Evolutionary conservation across 2,888 invertebrate species (phyloP), one percentile per base, ranked within the genome.

Genomic region (Leptopilina myrica): DNA sequence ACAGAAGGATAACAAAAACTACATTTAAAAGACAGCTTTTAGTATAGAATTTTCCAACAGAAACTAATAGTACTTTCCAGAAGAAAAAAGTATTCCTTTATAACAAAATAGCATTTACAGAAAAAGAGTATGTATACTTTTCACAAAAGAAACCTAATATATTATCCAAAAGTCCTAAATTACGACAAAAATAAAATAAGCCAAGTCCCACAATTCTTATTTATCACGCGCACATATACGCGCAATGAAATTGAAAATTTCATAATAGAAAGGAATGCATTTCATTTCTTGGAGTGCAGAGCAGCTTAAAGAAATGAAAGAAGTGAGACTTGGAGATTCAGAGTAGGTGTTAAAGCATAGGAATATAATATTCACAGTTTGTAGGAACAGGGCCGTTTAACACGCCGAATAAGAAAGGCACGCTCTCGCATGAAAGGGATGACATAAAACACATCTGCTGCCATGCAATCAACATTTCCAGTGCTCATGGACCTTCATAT

Each of bases 371-470:
- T 87, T 89, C 89, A 86, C 88, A 86, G 88, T 89, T 88, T 87
- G 88, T 88, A 86, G 87, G 85, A 87, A 87, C 87, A 87, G 88
- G 85, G 86, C 84, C 88, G 88, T 88, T 88, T 88, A 88, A 89
- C 90, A 89, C 85, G 87, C 87, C 88, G 88, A 90, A 90, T 89
- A 89, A 84, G 84, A 81, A 84, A 84, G 81, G 84, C 81, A 79
- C 79, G 78, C 82, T 80, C 83, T 80, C 83, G 82, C 80, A 79
- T 80, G 83, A 83, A 82, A 80, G 83, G 82, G 80, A 82, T 81
- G 82, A 81, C 88, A 88, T 91, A 90, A 91, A 91, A 90, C 90
- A 91, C 91, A 91, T 90, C 90, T 89, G 90, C 89, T 87, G 90
- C 89, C 87, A 87, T 84, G 90, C 90, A 90, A 91, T 90, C 91